A percentile compares a stretch with the other conserved stretches of the same genome.
Conservation (phyloP, 2,113 vertebrate genomes). For the Equus przewalskii region DNA sequence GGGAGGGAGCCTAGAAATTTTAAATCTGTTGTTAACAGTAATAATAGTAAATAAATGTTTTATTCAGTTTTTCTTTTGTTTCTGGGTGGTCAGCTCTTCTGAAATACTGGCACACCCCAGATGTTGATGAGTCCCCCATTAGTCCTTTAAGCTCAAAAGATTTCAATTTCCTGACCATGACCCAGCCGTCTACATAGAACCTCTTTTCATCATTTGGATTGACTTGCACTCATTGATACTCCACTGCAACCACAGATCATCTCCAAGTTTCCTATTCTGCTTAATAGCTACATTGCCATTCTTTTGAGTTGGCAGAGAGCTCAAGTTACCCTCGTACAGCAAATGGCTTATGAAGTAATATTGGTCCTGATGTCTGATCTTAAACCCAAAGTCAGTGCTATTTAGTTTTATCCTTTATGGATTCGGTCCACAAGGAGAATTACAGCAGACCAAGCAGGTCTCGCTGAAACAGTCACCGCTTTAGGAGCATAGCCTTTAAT, state of each 20-base stretch:
- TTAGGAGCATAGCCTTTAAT: constrained; percentile 65
- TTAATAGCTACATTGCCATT: not conserved
- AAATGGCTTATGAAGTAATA: constrained; percentile 48
- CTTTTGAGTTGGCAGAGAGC: constrained; percentile 7
- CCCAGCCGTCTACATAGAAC: not conserved
- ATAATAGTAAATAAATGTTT: not conserved
- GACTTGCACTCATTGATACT: not conserved
- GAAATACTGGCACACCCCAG: not conserved
- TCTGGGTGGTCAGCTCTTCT: not conserved
- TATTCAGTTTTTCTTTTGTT: constrained; percentile 11
- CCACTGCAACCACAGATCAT: not conserved
- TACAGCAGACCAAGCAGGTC: constrained; percentile 15
- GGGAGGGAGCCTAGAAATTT: not conserved
- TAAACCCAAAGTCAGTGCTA: constrained; percentile 63
- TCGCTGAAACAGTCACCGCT: constrained; percentile 55
- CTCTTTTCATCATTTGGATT: constrained; percentile 17
- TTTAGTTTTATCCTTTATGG: constrained; percentile 53
- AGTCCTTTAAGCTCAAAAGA: constrained; percentile 25
- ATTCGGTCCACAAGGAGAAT: constrained; percentile 52
- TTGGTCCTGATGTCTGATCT: constrained; percentile 63
- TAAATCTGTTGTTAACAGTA: not conserved
- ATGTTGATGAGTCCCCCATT: not conserved
- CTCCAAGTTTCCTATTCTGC: constrained; percentile 52
- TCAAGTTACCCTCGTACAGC: constrained; percentile 40
- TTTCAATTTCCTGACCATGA: constrained; percentile 37